Conservation (phyloP, 2,888 invertebrate species). For the Andrena hattorfiana region DNA sequence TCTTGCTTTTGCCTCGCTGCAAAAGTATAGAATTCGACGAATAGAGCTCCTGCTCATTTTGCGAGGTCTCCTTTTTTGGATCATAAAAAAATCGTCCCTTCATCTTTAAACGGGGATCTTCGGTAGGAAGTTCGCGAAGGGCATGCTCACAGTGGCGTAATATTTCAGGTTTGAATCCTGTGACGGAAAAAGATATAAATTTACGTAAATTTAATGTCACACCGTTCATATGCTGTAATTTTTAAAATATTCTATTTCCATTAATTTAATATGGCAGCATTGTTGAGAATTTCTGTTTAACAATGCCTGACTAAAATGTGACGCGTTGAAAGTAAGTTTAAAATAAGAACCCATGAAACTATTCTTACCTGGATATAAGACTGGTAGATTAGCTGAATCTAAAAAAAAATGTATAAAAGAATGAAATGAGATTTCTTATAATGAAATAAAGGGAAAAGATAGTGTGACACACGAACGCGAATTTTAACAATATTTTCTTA, state of each 20-base stretch:
- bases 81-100: slow-evolving; percentile 83
- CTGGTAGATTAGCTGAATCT: slow-evolving; percentile 79
- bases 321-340: not conserved
- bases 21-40: slow-evolving; percentile 81
- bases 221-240: not conserved
- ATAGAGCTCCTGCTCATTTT: slow-evolving; percentile 58
- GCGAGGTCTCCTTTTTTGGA: slow-evolving; percentile 72
- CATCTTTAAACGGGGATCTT: slow-evolving; percentile 82
- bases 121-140: slow-evolving; percentile 79
- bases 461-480: slow-evolving; percentile 16
- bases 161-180: slow-evolving; percentile 84
- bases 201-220: slow-evolving; percentile 46
- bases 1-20: slow-evolving; percentile 76
- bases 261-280: not conserved
- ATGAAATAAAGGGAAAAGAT: slow-evolving; percentile 31
- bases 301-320: not conserved
- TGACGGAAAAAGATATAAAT: slow-evolving; percentile 54
- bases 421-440: slow-evolving; percentile 33
- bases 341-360: not conserved
- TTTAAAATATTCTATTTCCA: not conserved
- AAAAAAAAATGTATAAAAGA: slow-evolving; percentile 58
- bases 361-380: slow-evolving; percentile 83
- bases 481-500: slow-evolving; percentile 16
- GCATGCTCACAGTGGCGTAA: slow-evolving; percentile 82
- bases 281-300: slow-evolving; percentile 5